Conservation (phyloP, 2,797 vertebrate genomes). For the Synanceia verrucosa region DNA sequence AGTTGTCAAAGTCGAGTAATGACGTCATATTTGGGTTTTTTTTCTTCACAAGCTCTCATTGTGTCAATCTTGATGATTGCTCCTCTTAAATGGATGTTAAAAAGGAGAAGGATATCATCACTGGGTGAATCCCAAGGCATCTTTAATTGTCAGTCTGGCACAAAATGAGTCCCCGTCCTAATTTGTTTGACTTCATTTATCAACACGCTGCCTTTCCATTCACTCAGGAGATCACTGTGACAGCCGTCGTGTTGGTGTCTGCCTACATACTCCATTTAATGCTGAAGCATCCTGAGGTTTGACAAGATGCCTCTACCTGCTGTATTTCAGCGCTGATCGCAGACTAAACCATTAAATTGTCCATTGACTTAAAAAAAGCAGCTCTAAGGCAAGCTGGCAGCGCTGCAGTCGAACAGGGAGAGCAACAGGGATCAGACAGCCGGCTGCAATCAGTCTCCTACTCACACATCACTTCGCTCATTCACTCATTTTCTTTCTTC, state of each 20-base stretch:
- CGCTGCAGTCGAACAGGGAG: slow-evolving; percentile 47
- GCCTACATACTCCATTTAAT: slow-evolving; percentile 37
- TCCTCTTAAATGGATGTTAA: slow-evolving; percentile 64
- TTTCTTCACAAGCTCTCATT: slow-evolving; percentile 67
- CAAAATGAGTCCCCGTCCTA: slow-evolving; percentile 72
- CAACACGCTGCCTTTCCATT: slow-evolving; percentile 42
- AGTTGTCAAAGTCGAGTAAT: slow-evolving; percentile 7
- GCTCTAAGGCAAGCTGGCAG: slow-evolving; percentile 26
- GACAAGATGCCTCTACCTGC: slow-evolving; percentile 8
- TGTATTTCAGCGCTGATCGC: slow-evolving; percentile 41
- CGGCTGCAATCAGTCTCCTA: slow-evolving; percentile 43
- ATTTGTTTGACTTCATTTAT: slow-evolving; percentile 71
- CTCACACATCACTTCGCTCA: slow-evolving; percentile 27
- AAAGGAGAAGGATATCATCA: slow-evolving; percentile 56
- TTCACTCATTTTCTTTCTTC: slow-evolving; percentile 41
- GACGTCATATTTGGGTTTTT: slow-evolving; percentile 17
- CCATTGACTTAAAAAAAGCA: slow-evolving; percentile 31
- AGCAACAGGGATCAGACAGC: slow-evolving; percentile 38
- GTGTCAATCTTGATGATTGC: slow-evolving; percentile 76
- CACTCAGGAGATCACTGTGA: slow-evolving; percentile 24
- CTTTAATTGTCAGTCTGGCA: slow-evolving; percentile 68
- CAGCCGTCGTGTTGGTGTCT: slow-evolving; percentile 15
- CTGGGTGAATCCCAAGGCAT: slow-evolving; percentile 65
- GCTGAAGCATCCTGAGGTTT: slow-evolving; percentile 26
- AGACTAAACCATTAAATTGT: slow-evolving; percentile 26